phyloP scores from a whole-genome alignment of 2,797 vertebrate genomes.

The Alosa sapidissima region DNA sequence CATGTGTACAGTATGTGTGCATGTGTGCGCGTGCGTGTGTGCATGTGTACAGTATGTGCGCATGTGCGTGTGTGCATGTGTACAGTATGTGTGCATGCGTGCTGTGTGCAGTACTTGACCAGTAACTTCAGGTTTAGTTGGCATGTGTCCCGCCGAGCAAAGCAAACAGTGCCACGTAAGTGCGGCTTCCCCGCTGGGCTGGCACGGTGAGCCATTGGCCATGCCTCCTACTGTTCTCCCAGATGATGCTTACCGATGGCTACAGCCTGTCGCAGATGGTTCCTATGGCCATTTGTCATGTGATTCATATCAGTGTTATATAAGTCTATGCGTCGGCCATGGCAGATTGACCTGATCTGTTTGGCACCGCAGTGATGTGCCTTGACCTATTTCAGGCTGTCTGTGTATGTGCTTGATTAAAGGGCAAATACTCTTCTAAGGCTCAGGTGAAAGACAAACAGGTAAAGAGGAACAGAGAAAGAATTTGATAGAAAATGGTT shows the following conservation, averaged over 20 bases:
- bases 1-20: too few species aligned
- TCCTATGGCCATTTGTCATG: constrained; percentile 34
- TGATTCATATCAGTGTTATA: not conserved
- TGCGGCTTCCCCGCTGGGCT: not conserved
- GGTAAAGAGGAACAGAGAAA: not conserved
- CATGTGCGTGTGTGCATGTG: too few species aligned
- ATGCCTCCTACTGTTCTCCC: not conserved
- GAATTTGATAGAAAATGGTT: not conserved
- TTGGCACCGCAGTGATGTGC: not conserved
- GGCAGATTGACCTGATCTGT: not conserved
- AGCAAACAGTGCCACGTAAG: constrained; percentile 36
- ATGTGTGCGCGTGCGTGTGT: too few species aligned
- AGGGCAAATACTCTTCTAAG: not conserved
- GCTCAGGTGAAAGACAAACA: not conserved
- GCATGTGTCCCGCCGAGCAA: not conserved
- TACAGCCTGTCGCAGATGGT: constrained; percentile 41
- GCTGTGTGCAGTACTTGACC: not conserved
- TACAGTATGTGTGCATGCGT: too few species aligned
- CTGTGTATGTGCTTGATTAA: not conserved
- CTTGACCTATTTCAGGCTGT: constrained; percentile 7
- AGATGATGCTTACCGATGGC: constrained; percentile 32
- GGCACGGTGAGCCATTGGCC: constrained; percentile 25
- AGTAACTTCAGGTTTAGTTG: not conserved
- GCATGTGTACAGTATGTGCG: not conserved
- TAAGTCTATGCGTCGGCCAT: not conserved